Evolutionary conservation across 37 sponge, comb jelly and placozoan species (phyloP).

Genomic region (Cladorhizidae sp.): DNA sequence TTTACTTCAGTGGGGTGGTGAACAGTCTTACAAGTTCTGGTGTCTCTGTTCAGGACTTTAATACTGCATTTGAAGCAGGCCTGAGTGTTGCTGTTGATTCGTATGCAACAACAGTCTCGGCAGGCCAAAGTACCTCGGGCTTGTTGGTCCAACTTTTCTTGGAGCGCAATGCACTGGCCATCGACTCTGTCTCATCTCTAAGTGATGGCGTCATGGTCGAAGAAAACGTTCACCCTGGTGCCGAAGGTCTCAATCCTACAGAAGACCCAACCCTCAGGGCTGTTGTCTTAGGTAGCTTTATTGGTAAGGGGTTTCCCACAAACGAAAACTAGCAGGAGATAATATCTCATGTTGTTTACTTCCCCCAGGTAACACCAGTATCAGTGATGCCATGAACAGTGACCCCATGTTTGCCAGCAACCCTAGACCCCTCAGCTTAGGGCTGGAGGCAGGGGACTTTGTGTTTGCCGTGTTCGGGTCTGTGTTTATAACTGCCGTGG

Average conservation of each 20-base stretch:
- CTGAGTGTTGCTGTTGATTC: neutral
- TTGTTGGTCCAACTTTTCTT: neutral
- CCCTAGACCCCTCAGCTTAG: constrained; percentile 69
- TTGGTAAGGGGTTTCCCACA: neutral
- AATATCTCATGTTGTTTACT: neutral
- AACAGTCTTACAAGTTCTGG: neutral
- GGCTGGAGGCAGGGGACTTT: constrained; percentile 67
- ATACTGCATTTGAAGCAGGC: neutral
- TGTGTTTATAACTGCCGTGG: constrained; percentile 34
- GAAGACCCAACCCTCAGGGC: constrained; percentile 23
- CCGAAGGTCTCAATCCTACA: too few species aligned
- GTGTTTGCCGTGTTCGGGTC: constrained; percentile 69
- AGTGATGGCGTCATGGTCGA: neutral
- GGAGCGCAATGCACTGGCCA: neutral
- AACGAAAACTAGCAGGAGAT: neutral
- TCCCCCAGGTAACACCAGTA: neutral
- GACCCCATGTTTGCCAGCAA: constrained; percentile 39
- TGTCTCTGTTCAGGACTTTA: neutral
- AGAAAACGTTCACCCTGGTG: constrained; percentile 14
- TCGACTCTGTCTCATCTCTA: neutral
- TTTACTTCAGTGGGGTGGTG: constrained; percentile 9
- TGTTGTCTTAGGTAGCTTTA: constrained; percentile 9
- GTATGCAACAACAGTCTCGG: too few species aligned
- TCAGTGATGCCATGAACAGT: neutral
- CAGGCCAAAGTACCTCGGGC: neutral